Base-by-base conservation (phyloP, 2,797 vertebrate genomes). In the Cuniculus paca region DNA sequence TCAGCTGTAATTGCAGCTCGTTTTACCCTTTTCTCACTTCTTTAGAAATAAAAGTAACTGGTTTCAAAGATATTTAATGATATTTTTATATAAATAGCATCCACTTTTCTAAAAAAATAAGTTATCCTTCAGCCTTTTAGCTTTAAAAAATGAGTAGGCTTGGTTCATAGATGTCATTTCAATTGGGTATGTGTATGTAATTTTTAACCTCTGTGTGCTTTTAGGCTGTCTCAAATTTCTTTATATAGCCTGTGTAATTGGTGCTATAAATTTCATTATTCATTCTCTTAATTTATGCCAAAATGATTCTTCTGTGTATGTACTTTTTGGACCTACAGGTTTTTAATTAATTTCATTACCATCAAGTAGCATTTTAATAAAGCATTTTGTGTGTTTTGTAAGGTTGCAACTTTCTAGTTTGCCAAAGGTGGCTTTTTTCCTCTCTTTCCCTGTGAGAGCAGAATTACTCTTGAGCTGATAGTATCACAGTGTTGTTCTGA, bases 291-390 rank as follows among this genome's bases (percentile, higher is more conserved):
- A 80, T 92, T 88, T 65, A 86, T 74, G 89, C 60, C 87, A 95
- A 86, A 93, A 93, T 93, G 48, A 94, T 75, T 85, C 31, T 58
- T 88, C 17, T 54, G 28, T 79, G 34, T 84, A 36, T 68, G 54
- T 52, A 52, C 45, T 74, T 89, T 93, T 74, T 95, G 54, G 75
- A 50, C 65, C 75, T 83, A 61, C 20, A 78, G 61, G 52, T 93
- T 91, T 97, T 92, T 83, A 96, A 94, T 91, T 91, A 95, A 91
- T 91, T 91, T 91, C 75, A 48, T 70, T 75, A 52, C 68, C 39
- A 52, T 94, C 75, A 61, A 89, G 68, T 70, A 77, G 45, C 34
- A 88, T 84, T 94, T 94, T 83, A 56, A 79, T 78, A 77, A 92
- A 81, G 65, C n/a, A n/a, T 77, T 45, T 28, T 48, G 85, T 22